Evolutionary conservation across 2,888 invertebrate species (phyloP), one percentile per base, ranked within the genome.

Genomic region (Escarpia spicata): DNA sequence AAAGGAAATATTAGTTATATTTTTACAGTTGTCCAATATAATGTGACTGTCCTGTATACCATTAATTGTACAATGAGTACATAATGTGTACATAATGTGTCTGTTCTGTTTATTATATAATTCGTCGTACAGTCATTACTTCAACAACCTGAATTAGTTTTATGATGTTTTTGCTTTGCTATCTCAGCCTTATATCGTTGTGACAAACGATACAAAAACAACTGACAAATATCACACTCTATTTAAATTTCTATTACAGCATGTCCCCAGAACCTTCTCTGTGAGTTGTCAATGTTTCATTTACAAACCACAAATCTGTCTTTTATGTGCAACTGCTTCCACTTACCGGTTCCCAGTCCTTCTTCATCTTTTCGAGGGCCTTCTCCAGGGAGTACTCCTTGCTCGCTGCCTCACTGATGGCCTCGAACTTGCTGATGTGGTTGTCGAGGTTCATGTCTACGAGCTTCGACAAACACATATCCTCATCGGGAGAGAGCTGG

Each of bases 311-410:
- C 60, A 19, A 15, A 26, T 75, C 75, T 75, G 26, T 75, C 6
- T 75, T 91, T 43, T 43, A 44, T 43, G 19, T 6, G 43, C 91
- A 91, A 15, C 44, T 6, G 15, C 75, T 75, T 6, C 15, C n/a
- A 93, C 95, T 94, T 95, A 97, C 96, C 58, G 95, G 95, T 75
- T 95, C 97, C 99, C 99, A 99, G 97, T 99, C 99, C 92, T 97
- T 97, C 96, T 97, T 98, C 99, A 99, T 99, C 97, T 98, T 98
- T 92, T 97, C 97, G 96, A 99, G 97, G 43, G 98, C 98, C 96
- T 98, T 98, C 96, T 99, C 99, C 91, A 99, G 97, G 95, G 98
- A 98, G 96, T 98, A 99, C 96, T 99, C 99, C 96, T 99, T 99
- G 2, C 99, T 98, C 0, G 99, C 99, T 0, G 99, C 98, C 96